Evolutionary conservation across 2,113 vertebrate species (phyloP), one percentile per base, ranked within the genome.

Genomic region (Labeo catla): DNA sequence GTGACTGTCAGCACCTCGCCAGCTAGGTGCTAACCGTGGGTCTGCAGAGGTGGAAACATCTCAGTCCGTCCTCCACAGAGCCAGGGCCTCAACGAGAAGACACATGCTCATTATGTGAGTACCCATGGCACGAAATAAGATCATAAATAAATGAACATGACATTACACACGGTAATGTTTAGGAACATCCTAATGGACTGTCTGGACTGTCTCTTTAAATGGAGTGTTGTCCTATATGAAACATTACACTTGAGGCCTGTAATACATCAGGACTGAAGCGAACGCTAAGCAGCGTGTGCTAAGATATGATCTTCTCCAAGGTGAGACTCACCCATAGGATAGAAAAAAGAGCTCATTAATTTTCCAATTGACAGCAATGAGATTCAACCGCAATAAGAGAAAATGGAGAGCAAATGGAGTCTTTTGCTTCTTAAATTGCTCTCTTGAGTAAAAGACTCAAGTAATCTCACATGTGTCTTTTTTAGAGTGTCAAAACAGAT

Each of bases 21-120:
- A 86, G 63, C 91, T 28, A 85, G 90, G 93, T 88, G 92, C 87
- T 91, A 92, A 93, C 87, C 91, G 85, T 88, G 50, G 72, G 81
- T 86, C 89, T 86, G 86, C 87, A 91, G 91, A 93, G 89, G 91
- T 92, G 93, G 89, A 86, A 92, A 94, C 87, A 85, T 91, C 91
- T 93, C 90, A 90, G 90, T 92, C 83, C 54, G 19, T 77, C 73
- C 76, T 78, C 21, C 52, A 13, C 10, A 54, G 8, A 76, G 57
- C 43, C 36, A 73, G 23, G 45, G 36, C 16, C 52, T 36, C 8
- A 47, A 16, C 3, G 5, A 50, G 50, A 49, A 45, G 9, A 47
- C 21, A 19, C 1, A 15, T 23, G 12, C 47, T 85, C 45, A 34
- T 57, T 47, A 81, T 65, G 52, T 61, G 78, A 81, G 54, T 65